Evolutionary conservation across 2,888 invertebrate species (phyloP), one percentile per base, ranked within the genome.

Genomic region (Alloplasta piceator): DNA sequence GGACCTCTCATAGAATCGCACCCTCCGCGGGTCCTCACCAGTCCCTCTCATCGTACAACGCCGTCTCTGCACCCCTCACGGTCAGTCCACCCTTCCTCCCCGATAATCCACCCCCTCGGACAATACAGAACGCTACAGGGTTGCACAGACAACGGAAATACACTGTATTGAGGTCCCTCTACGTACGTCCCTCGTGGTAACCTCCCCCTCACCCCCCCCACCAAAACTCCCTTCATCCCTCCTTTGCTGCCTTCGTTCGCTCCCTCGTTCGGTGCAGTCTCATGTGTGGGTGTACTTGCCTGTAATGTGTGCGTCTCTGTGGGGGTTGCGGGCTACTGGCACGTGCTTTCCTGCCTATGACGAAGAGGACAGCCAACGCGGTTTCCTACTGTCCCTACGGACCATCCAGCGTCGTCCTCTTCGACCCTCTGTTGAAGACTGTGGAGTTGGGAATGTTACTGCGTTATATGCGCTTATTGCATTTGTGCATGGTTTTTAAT

Each of bases 161-260:
- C 39, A 68, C 60, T 72, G 36, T 70, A 67, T 68, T 46, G 41
- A 61, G 16, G 56, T 61, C 41, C 48, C 16, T 76, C 63, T 67
- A 12, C 55, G 7, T 58, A 56, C 55, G 9, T 56, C 60, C 63
- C 72, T 64, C 66, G 74, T 63, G 46, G 64, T 26, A 26, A 2
- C 26, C 26, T 26, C 26, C 3, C 26, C 3, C 26, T 26, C 3
- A 3, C 76, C 79, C 68, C 73, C 58, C 76, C 79, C 68, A 70
- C 58, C 39, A 60, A 83, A 86, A 84, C 86, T 80, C 83, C 86
- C 87, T 86, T 84, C 86, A 82, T 78, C 84, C 85, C 85, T 85
- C 85, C 76, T 73, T 72, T 84, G 73, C 71, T 70, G 58, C 81
- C 75, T 67, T 70, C 70, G 55, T 75, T 83, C 81, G 60, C 73